phyloP scores from a whole-genome alignment of 2,797 vertebrate species.

The Labeo calbasu region DNA sequence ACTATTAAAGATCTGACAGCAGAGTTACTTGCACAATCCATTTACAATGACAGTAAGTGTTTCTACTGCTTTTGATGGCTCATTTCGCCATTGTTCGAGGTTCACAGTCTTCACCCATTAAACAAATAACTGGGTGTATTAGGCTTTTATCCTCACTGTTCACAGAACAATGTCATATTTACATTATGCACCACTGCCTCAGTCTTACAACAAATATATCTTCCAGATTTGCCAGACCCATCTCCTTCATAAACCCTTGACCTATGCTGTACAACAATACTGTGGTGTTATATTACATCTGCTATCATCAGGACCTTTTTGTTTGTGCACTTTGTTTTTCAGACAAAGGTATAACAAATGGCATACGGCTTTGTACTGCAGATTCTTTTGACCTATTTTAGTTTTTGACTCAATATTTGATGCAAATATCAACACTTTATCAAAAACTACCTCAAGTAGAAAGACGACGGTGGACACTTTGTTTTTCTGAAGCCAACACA shows the following conservation, averaged over 20 bases:
- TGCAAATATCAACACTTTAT: slow-evolving; percentile 29
- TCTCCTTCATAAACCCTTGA: slow-evolving; percentile 25
- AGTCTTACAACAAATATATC: background rate
- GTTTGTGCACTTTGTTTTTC: slow-evolving; percentile 3
- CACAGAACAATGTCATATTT: slow-evolving; percentile 5
- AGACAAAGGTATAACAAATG: background rate
- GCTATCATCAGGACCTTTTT: slow-evolving; percentile 27
- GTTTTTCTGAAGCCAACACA: slow-evolving; percentile 65
- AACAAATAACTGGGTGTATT: background rate
- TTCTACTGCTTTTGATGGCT: slow-evolving; percentile 4
- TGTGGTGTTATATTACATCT: slow-evolving; percentile 48
- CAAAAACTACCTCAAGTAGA: background rate
- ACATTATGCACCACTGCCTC: background rate
- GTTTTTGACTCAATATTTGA: slow-evolving; percentile 6
- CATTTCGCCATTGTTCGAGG: slow-evolving; percentile 26
- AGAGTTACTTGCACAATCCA: background rate
- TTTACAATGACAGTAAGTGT: slow-evolving; percentile 19
- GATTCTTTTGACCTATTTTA: slow-evolving; percentile 25
- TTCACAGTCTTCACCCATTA: background rate
- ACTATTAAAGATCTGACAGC: background rate
- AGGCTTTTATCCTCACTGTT: slow-evolving; percentile 2
- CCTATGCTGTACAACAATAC: slow-evolving; percentile 15
- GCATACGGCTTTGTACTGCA: background rate
- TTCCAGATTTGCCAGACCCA: background rate
- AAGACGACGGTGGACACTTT: slow-evolving; percentile 39